Base-by-base conservation (phyloP, 2,113 vertebrate genomes). In the Onychostoma macrolepis region DNA sequence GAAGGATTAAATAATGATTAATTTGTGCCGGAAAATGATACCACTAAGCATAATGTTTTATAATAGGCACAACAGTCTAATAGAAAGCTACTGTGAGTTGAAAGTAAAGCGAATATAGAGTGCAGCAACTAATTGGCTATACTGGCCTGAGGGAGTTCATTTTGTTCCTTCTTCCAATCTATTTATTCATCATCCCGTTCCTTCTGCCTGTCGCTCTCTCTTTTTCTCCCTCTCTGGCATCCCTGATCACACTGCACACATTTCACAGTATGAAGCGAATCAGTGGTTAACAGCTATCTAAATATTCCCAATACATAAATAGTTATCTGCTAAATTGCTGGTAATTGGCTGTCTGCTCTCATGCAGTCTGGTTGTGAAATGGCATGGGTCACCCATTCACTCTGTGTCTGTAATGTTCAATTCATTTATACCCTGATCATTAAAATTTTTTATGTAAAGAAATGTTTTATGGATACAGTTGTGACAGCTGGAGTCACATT, bases 111-210 rank as follows among this genome's bases (percentile, higher is more conserved):
- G 65, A 74, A 86, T 84, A 48, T 58, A 86, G 65, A 81, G 71
- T 86, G 56, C 58, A 85, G 83, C 56, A 82, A 77, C 84, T 87
- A 87, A 89, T 89, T 81, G 88, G 50, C 45, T 71, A n/a, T 83
- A 33, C 21, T 84, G 61, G 74, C 74, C 83, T 69, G 77, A 79
- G 86, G 83, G 85, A 86, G 88, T 81, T 79, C 77, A 80, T 78
- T 84, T 84, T 86, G 76, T 83, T 83, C 74, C 24, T 85, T 76
- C 26, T 61, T 71, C 81, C 78, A 74, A 83, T 83, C 80, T 74
- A 85, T 77, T 80, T 85, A 87, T 84, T 87, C 88, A 84, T 83
- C 85, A 83, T 71, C 80, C 21, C 72, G 48, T 67, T 80, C 53
- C n/a, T 75, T 33, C 63, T 72, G 33, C 17, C 80, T 84, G 48